phyloP scores from a whole-genome alignment of 2,888 invertebrate genomes.

The Temnothorax unifasciatus region DNA sequence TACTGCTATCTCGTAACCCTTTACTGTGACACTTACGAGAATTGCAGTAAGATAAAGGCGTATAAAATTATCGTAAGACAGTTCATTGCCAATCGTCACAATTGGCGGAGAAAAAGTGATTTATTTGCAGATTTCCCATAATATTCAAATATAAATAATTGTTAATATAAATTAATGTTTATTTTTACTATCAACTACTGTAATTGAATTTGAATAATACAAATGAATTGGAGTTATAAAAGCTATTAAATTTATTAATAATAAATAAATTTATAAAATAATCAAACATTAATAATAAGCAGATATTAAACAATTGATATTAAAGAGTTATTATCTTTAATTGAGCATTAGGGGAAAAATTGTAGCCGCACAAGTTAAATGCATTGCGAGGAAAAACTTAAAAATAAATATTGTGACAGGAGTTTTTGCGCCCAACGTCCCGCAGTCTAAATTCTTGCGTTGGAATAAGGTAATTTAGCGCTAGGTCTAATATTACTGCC shows the following conservation, averaged over 20 bases:
- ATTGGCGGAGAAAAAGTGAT: conserved; percentile 12
- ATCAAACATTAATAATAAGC: not conserved
- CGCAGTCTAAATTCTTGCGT: too few species aligned
- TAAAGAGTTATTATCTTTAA: not conserved
- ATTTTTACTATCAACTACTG: not conserved
- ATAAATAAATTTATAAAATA: not conserved
- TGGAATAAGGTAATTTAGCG: too few species aligned
- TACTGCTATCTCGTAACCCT: not conserved
- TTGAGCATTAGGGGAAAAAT: not conserved
- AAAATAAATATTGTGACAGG: too few species aligned
- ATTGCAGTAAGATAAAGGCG: conserved; percentile 13
- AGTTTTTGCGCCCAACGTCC: too few species aligned
- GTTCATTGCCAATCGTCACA: conserved; percentile 21
- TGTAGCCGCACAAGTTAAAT: not conserved
- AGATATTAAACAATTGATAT: not conserved
- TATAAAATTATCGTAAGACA: conserved; percentile 70
- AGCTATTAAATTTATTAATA: conserved; percentile 2
- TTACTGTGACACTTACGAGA: not conserved
- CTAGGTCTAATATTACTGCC: too few species aligned
- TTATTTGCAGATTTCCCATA: not conserved
- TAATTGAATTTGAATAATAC: not conserved
- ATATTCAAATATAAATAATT: not conserved
- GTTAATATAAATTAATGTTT: not conserved
- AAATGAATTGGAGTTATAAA: not conserved
- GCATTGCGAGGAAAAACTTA: not conserved